A percentile compares a stretch with the other conserved stretches of the same genome.
These are phyloP conservation scores for Coregonus ussuriensis DNA, from an alignment of 2,797 vertebrate species.

Conservation along the genomic window DNA sequence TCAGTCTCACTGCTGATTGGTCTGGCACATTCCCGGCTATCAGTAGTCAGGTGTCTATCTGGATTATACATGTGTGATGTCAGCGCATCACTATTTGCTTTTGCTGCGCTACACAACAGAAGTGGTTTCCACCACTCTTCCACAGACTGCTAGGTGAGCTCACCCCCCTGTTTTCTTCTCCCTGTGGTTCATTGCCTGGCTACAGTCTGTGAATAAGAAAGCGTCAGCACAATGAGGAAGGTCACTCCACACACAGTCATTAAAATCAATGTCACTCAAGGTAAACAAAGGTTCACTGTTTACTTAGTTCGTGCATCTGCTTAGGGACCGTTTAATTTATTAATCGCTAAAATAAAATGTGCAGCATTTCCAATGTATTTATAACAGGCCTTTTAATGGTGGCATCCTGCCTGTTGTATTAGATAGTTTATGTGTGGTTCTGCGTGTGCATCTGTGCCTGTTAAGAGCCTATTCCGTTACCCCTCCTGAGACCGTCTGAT, in stretches of 20 bases:
- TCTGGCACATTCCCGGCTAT: background rate
- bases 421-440: background rate
- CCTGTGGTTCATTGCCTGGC: background rate
- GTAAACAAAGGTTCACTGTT: conserved; percentile 14
- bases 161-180: background rate
- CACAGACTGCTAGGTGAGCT: too few species aligned
- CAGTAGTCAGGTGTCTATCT: background rate
- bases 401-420: conserved; percentile 10
- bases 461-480: background rate
- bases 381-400: background rate
- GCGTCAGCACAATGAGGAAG: conserved; percentile 4
- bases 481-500: conserved; percentile 13
- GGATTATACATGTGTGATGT: background rate
- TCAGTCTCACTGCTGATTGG: background rate
- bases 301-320: background rate
- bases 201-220: background rate
- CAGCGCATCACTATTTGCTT: background rate
- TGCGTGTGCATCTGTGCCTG: background rate
- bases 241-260: conserved; percentile 20
- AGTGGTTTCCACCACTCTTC: background rate
- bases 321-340: conserved; percentile 2
- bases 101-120: background rate
- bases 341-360: background rate
- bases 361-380: background rate
- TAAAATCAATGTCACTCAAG: conserved; percentile 10